Percentiles rank a stretch among this genome's conserved stretches.
phyloP scores from a whole-genome alignment of 2,888 invertebrate genomes.

The Syrista parreyssii region DNA sequence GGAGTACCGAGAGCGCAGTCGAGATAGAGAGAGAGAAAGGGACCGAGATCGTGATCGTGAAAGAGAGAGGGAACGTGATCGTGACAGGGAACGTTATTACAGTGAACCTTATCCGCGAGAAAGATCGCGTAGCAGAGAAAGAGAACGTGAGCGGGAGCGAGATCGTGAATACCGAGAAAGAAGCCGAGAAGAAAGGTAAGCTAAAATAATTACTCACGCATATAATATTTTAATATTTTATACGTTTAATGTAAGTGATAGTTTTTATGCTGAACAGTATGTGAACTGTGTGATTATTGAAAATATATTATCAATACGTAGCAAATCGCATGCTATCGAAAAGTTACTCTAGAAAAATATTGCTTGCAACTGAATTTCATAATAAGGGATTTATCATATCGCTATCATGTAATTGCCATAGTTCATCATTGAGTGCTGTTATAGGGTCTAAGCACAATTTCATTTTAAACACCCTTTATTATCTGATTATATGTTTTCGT shows the following conservation, averaged over 20 bases:
- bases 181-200: slow-evolving; percentile 82
- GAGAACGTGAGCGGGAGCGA: slow-evolving; percentile 70
- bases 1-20: slow-evolving; percentile 71
- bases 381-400: too few relatives aligned
- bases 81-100: slow-evolving; percentile 68
- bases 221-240: not conserved
- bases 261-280: not conserved
- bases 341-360: not conserved
- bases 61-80: slow-evolving; percentile 69
- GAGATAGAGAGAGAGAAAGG: slow-evolving; percentile 68
- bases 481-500: not conserved
- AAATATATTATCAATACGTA: not conserved
- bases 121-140: slow-evolving; percentile 85
- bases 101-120: slow-evolving; percentile 71
- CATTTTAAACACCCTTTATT: not conserved
- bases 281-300: not conserved
- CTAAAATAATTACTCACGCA: slow-evolving; percentile 12
- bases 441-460: not conserved
- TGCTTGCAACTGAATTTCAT: too few relatives aligned
- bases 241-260: not conserved
- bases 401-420: too few relatives aligned
- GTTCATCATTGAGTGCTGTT: not conserved
- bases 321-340: not conserved
- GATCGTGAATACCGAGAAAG: slow-evolving; percentile 80
- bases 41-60: slow-evolving; percentile 72